Evolutionary conservation across 1,140 invertebrate genomes (phyloP).

Genomic region (Oreohelix idahoensis): DNA sequence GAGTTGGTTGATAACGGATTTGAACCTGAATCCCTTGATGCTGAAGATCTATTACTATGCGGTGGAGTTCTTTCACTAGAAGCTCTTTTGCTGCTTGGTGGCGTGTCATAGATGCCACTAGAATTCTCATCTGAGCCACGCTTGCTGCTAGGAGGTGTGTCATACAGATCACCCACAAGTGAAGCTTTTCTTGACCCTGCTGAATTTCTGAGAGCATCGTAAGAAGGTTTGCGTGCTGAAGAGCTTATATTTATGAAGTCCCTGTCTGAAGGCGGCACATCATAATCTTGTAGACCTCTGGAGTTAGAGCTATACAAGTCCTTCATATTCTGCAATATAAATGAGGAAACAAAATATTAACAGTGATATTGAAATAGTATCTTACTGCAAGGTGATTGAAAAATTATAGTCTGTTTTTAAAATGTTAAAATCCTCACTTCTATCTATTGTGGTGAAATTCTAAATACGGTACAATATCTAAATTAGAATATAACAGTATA

Average conservation of each 20-base stretch:
- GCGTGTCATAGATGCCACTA: slow-evolving; percentile 56
- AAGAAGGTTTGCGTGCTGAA: slow-evolving; percentile 27
- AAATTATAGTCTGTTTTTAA: neutral
- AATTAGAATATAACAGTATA: too few species aligned
- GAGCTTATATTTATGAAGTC: slow-evolving; percentile 2
- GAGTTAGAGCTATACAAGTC: slow-evolving; percentile 78
- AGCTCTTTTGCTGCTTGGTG: slow-evolving; percentile 48
- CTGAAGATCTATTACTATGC: slow-evolving; percentile 40
- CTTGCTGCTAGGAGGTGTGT: slow-evolving; percentile 55
- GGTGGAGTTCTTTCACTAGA: slow-evolving; percentile 46
- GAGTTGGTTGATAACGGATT: neutral
- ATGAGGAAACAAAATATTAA: neutral
- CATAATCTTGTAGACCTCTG: slow-evolving; percentile 70
- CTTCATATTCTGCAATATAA: slow-evolving; percentile 66
- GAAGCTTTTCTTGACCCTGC: slow-evolving; percentile 22
- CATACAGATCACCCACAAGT: slow-evolving; percentile 43
- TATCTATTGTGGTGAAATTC: neutral
- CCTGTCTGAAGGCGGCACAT: slow-evolving; percentile 72
- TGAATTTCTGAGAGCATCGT: neutral
- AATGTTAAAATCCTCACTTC: too few species aligned
- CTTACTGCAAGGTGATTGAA: too few species aligned
- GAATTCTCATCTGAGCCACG: slow-evolving; percentile 40
- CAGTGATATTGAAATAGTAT: neutral
- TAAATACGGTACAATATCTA: neutral
- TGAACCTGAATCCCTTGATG: slow-evolving; percentile 31